Conservation (phyloP, 2,888 invertebrate species). For the Caenorhabditis drosophilae region DNA sequence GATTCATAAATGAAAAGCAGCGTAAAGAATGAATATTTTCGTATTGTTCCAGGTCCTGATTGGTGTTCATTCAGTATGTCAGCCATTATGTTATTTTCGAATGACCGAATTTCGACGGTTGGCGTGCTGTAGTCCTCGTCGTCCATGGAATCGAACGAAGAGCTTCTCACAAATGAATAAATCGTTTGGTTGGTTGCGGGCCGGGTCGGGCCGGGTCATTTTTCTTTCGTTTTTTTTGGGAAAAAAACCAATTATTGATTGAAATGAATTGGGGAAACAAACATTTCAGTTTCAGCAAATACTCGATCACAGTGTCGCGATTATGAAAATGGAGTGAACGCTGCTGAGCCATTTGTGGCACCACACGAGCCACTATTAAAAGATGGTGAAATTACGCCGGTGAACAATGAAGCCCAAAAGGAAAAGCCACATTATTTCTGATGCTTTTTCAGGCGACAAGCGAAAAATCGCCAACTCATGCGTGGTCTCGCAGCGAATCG, state of each 20-base stretch:
- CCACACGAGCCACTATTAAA: conserved; percentile 29
- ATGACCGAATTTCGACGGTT: conserved; percentile 68
- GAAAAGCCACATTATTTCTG: no score
- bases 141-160: conserved; percentile 56
- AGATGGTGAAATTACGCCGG: conserved; percentile 24
- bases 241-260: no score
- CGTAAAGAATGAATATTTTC: no score
- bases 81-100: conserved; percentile 67
- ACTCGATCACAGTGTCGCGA: conserved; percentile 41
- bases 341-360: conserved; percentile 5
- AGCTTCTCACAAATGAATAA: conserved; percentile 61
- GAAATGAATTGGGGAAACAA: no score
- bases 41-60: no score
- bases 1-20: no score
- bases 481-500: conserved; percentile 53
- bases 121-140: conserved; percentile 58
- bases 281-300: conserved; percentile 30
- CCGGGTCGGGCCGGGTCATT: no score
- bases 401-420: no score
- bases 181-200: conserved; percentile 47
- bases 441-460: conserved; percentile 21
- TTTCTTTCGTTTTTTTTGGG: no score
- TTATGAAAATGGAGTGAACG: conserved; percentile 34
- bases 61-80: conserved; percentile 68
- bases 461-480: conserved; percentile 23